Conservation (phyloP, 1,140 invertebrate genomes). For the Drosophila micromelanica region DNA sequence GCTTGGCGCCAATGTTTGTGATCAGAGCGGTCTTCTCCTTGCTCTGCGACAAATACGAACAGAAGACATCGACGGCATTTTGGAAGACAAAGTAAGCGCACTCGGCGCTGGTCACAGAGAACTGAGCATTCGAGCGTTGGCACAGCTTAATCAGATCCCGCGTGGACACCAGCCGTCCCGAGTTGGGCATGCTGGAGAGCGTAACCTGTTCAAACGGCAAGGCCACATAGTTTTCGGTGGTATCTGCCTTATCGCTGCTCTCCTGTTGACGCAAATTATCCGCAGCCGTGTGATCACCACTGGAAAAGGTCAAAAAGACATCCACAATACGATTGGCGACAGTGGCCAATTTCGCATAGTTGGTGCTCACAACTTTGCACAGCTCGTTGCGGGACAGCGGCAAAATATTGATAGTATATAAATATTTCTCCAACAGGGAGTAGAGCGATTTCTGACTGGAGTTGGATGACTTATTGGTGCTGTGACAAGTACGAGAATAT, state of each 20-base stretch:
- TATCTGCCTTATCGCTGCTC: slow-evolving; percentile 69
- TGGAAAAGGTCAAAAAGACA: slow-evolving; percentile 93
- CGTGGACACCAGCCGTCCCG: slow-evolving; percentile 89
- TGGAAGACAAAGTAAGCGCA: slow-evolving; percentile 92
- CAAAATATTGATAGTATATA: slow-evolving; percentile 92
- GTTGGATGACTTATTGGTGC: slow-evolving; percentile 85
- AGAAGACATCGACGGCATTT: slow-evolving; percentile 96
- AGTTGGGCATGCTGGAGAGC: slow-evolving; percentile 55
- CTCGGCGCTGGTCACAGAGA: slow-evolving; percentile 90
- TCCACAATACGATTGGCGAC: slow-evolving; percentile 92
- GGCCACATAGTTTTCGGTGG: slow-evolving; percentile 65
- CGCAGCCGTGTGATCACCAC: slow-evolving; percentile 86
- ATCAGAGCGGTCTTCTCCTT: slow-evolving; percentile 88
- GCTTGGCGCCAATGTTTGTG: slow-evolving; percentile 90
- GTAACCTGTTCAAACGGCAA: slow-evolving; percentile 70
- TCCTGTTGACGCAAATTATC: slow-evolving; percentile 84
- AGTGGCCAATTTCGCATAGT: slow-evolving; percentile 90
- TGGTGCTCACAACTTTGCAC: slow-evolving; percentile 87
- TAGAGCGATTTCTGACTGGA: slow-evolving; percentile 87
- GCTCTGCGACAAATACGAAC: slow-evolving; percentile 86
- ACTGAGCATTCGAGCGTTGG: slow-evolving; percentile 89
- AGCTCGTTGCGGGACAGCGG: slow-evolving; percentile 91
- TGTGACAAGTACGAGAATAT: slow-evolving; percentile 77
- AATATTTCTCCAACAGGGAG: slow-evolving; percentile 91
- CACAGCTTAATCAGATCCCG: slow-evolving; percentile 98